A percentile compares a stretch with the other conserved stretches of the same genome.
These are phyloP conservation scores for Aphidoletes aphidimyza DNA, from an alignment of 2,888 invertebrate genomes.

Conservation along the genomic window DNA sequence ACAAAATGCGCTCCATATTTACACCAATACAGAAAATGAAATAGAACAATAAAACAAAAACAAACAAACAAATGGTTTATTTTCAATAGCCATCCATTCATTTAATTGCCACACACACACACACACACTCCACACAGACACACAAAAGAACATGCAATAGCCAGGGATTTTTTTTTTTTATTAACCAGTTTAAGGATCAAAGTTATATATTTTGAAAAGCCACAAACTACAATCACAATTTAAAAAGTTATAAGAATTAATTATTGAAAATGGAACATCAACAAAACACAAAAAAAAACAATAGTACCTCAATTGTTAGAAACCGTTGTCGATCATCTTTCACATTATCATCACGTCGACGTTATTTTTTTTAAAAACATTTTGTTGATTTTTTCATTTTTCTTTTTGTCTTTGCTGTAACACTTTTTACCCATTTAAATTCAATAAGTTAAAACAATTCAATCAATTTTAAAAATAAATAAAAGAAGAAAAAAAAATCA, in stretches of 20 bases:
- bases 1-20: slow-evolving; percentile 39
- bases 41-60: slow-evolving; percentile 25
- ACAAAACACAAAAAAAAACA: neutral
- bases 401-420: too few relatives aligned
- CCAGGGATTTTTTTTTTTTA: slow-evolving; percentile 60
- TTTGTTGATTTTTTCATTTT: too few relatives aligned
- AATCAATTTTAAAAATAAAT: too few relatives aligned
- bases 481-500: too few relatives aligned
- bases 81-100: neutral
- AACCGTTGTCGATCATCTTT: neutral
- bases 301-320: slow-evolving; percentile 31
- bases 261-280: neutral
- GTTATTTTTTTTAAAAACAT: neutral
- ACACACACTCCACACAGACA: slow-evolving; percentile 62
- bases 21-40: slow-evolving; percentile 8
- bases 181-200: slow-evolving; percentile 1
- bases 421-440: too few relatives aligned
- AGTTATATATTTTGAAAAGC: neutral
- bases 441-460: too few relatives aligned
- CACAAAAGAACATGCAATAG: slow-evolving; percentile 66
- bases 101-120: slow-evolving; percentile 60
- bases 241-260: neutral
- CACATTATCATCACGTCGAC: neutral
- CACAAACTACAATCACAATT: neutral
- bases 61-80: too few relatives aligned